phyloP scores from a whole-genome alignment of 2,888 invertebrate species.

The Parnassius smintheus region DNA sequence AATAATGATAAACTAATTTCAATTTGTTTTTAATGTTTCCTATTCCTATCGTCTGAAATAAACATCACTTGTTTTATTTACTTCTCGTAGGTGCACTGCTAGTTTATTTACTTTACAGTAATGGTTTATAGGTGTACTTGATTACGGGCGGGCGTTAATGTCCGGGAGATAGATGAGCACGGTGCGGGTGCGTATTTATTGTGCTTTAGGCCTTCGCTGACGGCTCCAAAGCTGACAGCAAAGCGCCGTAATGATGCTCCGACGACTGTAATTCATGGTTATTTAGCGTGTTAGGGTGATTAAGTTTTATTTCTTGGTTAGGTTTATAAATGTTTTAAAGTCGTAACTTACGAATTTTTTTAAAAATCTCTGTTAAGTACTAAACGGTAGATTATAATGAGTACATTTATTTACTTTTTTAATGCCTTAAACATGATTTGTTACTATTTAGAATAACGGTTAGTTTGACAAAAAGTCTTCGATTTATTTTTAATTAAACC shows the following conservation, averaged over 20 bases:
- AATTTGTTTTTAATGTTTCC: slow-evolving; percentile 6
- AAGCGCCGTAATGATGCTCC: slow-evolving; percentile 24
- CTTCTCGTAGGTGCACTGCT: slow-evolving; percentile 12
- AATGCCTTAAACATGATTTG: background rate
- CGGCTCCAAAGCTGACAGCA: slow-evolving; percentile 13
- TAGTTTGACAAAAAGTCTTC: too few relatives aligned
- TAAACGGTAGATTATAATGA: slow-evolving; percentile 2
- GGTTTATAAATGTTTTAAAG: slow-evolving; percentile 23
- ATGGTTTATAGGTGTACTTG: slow-evolving; percentile 47
- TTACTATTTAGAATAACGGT: background rate
- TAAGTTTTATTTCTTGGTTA: slow-evolving; percentile 24
- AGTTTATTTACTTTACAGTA: slow-evolving; percentile 38
- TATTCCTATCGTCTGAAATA: slow-evolving; percentile 1
- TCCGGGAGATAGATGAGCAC: slow-evolving; percentile 32
- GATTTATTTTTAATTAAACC: too few relatives aligned
- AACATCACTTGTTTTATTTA: slow-evolving; percentile 17
- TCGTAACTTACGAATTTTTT: slow-evolving; percentile 16
- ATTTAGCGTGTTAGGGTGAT: slow-evolving; percentile 23
- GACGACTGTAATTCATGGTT: slow-evolving; percentile 25
- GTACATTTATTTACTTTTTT: background rate
- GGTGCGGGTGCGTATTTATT: slow-evolving; percentile 30
- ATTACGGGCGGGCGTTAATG: slow-evolving; percentile 42
- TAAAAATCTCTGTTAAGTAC: background rate
- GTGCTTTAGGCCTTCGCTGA: slow-evolving; percentile 22
- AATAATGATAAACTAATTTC: background rate